Conservation (phyloP, 2,888 invertebrate species). For the Byasa hedistus region DNA sequence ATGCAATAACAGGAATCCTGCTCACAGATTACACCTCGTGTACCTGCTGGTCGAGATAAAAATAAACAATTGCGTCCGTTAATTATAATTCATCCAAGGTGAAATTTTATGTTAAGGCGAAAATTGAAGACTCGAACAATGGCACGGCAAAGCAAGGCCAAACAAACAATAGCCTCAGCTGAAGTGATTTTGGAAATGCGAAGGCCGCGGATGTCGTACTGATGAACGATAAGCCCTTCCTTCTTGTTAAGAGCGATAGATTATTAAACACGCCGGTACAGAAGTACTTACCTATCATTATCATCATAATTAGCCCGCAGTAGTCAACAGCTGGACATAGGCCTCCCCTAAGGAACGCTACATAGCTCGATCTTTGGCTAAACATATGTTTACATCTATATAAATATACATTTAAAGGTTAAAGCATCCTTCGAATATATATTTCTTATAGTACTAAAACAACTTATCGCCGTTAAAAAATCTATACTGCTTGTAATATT, state of each 20-base stretch:
- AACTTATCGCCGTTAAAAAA: too few relatives aligned
- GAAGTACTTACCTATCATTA: too few relatives aligned
- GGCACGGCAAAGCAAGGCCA: constrained; percentile 47
- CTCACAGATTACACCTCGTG: constrained; percentile 25
- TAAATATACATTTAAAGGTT: too few relatives aligned
- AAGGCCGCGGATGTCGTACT: constrained; percentile 60
- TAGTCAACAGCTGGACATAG: too few relatives aligned
- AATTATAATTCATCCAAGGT: constrained; percentile 65
- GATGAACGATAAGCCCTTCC: constrained; percentile 67
- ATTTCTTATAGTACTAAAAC: too few relatives aligned
- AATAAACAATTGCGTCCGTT: constrained; percentile 46
- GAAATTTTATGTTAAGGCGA: constrained; percentile 63
- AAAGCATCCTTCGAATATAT: too few relatives aligned
- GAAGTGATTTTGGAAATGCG: constrained; percentile 70
- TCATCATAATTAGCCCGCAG: constrained; percentile 34
- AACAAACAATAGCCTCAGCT: constrained; percentile 57
- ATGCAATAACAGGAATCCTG: constrained; percentile 23
- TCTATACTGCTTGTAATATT: too few relatives aligned
- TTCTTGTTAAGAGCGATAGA: constrained; percentile 59
- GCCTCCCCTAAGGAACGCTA: too few relatives aligned
- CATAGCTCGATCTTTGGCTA: too few relatives aligned
- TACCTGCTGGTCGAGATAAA: constrained; percentile 27
- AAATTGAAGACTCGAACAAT: constrained; percentile 59
- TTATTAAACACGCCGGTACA: constrained; percentile 61
- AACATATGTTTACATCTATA: too few relatives aligned